Conservation (phyloP, 2,888 invertebrate genomes). For the Drosophila colorata region DNA sequence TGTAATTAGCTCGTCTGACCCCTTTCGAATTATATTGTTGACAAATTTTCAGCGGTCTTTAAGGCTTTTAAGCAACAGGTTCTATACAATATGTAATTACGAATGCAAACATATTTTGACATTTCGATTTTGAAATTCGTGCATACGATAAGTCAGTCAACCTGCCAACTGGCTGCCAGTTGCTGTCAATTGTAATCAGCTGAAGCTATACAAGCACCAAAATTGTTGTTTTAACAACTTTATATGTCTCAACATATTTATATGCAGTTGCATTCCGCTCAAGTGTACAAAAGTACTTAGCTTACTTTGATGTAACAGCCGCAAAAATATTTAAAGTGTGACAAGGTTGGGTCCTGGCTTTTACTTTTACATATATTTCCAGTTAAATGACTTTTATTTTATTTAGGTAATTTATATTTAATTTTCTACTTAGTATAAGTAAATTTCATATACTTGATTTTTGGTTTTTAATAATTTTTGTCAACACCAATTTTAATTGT, state of each 20-base stretch:
- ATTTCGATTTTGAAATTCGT: background rate
- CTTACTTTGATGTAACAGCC: background rate
- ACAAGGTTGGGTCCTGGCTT: background rate
- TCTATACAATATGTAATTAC: constrained; percentile 10
- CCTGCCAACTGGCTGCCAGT: background rate
- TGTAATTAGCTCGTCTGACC: constrained; percentile 18
- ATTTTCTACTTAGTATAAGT: background rate
- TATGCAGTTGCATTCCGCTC: background rate
- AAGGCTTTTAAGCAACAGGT: background rate
- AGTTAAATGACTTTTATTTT: background rate
- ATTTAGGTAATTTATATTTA: background rate
- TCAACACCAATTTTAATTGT: background rate
- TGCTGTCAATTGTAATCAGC: background rate
- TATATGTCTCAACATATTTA: background rate
- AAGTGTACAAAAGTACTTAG: background rate
- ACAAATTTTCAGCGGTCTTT: background rate
- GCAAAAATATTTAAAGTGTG: background rate
- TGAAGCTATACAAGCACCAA: no score
- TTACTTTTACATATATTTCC: background rate
- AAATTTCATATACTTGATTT: no score
- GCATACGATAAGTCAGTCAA: background rate
- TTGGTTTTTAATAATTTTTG: no score
- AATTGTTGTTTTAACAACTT: background rate
- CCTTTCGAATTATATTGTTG: constrained; percentile 7
- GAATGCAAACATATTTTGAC: constrained; percentile 15